These are phyloP conservation scores for Silurus glanis DNA, from an alignment of 2,113 vertebrate species.

Conservation along the genomic window DNA sequence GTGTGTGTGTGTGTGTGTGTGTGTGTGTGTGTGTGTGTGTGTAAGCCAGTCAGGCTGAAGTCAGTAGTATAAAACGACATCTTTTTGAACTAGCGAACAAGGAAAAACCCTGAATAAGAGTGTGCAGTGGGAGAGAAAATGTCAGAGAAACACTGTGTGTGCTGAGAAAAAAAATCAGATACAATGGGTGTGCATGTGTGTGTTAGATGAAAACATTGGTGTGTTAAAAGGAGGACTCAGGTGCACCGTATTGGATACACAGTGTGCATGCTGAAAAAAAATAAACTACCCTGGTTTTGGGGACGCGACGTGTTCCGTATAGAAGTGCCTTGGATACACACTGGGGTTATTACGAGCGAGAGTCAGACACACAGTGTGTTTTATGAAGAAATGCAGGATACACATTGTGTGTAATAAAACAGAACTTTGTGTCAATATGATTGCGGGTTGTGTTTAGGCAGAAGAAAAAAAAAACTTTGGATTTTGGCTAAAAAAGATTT, in stretches of 20 bases:
- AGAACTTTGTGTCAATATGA: not conserved
- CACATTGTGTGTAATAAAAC: not conserved
- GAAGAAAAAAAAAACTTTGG: not conserved
- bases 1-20: conserved; percentile 7
- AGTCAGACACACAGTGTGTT: not conserved
- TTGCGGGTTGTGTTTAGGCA: not conserved
- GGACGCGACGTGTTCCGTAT: not conserved
- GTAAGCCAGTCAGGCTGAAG: not conserved
- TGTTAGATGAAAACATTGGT: not conserved
- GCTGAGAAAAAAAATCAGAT: not conserved
- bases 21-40: not conserved
- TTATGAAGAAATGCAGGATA: not conserved
- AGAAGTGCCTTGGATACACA: not conserved
- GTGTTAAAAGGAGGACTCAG: not conserved
- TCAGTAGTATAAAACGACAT: not conserved
- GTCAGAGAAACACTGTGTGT: not conserved
- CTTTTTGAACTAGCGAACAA: conserved; percentile 5
- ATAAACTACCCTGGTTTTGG: not conserved
- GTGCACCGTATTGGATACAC: not conserved
- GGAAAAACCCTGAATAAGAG: not conserved
- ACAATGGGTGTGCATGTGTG: not conserved
- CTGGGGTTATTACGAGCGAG: not conserved
- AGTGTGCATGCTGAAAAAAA: not conserved
- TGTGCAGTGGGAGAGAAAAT: not conserved
- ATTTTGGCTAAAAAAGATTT: not conserved